Evolutionary conservation across 2,797 vertebrate species (phyloP).

Genomic region (Oceanodroma leucorhoa): DNA sequence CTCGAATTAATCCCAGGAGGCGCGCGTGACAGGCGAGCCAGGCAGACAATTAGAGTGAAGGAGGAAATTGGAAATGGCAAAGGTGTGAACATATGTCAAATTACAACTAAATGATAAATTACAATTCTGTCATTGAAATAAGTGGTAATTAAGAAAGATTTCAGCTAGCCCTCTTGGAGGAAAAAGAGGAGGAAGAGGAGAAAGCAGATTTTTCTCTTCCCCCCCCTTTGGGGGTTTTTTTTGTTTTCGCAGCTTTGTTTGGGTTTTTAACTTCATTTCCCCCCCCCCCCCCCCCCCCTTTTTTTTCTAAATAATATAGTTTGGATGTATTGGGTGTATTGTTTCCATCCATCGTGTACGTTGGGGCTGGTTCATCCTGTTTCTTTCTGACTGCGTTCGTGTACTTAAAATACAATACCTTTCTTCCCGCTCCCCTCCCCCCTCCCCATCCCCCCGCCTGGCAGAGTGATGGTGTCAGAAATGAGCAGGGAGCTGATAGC

Average conservation of each 20-base stretch:
- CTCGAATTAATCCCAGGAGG: constrained; percentile 97
- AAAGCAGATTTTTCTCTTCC: neutral
- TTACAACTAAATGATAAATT: constrained; percentile 99
- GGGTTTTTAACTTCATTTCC: no score
- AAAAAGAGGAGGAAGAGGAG: constrained; percentile 22
- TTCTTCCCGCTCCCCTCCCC: constrained; percentile 19
- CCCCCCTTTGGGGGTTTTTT: no score
- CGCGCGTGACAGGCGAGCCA: constrained; percentile 95
- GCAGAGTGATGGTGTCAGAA: constrained; percentile 75
- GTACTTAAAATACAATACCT: constrained; percentile 77
- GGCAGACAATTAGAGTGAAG: constrained; percentile 97
- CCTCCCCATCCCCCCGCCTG: constrained; percentile 70
- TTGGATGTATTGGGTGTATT: constrained; percentile 61
- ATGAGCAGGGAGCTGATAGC: constrained; percentile 74
- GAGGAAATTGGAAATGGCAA: constrained; percentile 95
- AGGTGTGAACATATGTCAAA: constrained; percentile 99
- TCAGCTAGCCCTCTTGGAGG: constrained; percentile 74
- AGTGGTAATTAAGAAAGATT: constrained; percentile 86
- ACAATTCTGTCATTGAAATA: constrained; percentile 97
- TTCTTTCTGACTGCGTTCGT: constrained; percentile 64
- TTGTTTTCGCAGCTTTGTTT: no score
- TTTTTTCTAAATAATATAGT: neutral
- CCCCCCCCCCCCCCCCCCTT: fast-evolving
- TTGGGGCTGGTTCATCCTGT: constrained; percentile 36
- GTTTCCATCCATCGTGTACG: constrained; percentile 49